Percentiles rank a stretch among this genome's conserved stretches.
Conservation (phyloP, 1,140 invertebrate genomes). For the Drosophila rhopaloa region DNA sequence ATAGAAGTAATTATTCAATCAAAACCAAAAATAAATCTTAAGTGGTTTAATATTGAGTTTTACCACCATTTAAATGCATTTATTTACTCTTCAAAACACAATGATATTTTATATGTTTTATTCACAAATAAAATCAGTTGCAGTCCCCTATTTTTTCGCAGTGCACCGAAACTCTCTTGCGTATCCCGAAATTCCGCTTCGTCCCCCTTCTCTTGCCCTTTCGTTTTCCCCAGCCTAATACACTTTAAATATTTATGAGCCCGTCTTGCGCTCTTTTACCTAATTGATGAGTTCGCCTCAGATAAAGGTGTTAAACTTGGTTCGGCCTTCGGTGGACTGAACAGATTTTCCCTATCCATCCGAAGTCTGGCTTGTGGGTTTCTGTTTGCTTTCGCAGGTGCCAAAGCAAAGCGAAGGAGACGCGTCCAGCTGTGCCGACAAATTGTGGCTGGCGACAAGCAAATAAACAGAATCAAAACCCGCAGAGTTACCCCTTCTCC, state of each 20-base stretch:
- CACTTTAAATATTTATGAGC: constrained; percentile 80
- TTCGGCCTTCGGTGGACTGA: constrained; percentile 22
- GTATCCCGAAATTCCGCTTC: constrained; percentile 34
- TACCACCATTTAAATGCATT: no score
- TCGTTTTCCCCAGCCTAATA: constrained; percentile 25
- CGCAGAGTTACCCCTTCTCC: constrained; percentile 14
- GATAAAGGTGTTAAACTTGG: constrained; percentile 61
- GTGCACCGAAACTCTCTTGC: constrained; percentile 10
- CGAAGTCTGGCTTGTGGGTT: not conserved
- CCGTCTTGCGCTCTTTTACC: constrained; percentile 57
- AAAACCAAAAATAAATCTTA: no score
- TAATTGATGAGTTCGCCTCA: constrained; percentile 71
- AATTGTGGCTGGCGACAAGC: constrained; percentile 79
- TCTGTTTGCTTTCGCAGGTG: constrained; percentile 59
- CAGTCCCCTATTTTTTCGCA: not conserved
- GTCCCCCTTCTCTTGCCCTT: not conserved
- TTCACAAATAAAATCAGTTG: not conserved
- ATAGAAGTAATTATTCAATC: no score
- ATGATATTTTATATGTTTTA: not conserved
- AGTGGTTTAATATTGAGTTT: no score
- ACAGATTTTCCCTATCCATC: constrained; percentile 20
- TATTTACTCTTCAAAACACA: no score
- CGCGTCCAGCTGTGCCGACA: constrained; percentile 79
- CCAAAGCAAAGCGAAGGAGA: constrained; percentile 41
- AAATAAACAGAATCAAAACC: constrained; percentile 80